Evolutionary conservation across 2,888 invertebrate species (phyloP).

Genomic region (Drosophila putrida): DNA sequence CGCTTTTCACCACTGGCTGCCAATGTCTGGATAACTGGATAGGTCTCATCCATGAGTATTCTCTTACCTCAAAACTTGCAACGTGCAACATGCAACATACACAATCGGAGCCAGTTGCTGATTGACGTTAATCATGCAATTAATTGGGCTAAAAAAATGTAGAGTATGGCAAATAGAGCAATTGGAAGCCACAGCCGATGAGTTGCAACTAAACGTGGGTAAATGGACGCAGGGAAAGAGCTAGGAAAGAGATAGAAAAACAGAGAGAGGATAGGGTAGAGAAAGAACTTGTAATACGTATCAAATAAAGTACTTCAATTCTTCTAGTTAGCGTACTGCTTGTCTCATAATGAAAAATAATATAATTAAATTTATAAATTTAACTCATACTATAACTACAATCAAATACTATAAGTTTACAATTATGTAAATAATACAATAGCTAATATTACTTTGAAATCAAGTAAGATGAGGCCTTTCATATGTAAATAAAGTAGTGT

Average conservation of each 20-base stretch:
- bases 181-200: neutral
- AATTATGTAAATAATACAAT: too few relatives aligned
- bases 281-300: too few relatives aligned
- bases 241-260: neutral
- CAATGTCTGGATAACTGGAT: slow-evolving; percentile 31
- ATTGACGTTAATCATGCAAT: slow-evolving; percentile 77
- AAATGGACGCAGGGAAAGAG: neutral
- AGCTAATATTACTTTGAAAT: too few relatives aligned
- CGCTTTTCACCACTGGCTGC: slow-evolving; percentile 41
- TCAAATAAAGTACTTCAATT: too few relatives aligned
- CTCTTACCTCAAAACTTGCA: slow-evolving; percentile 5
- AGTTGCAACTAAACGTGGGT: slow-evolving; percentile 6
- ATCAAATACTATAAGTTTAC: too few relatives aligned
- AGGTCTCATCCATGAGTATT: slow-evolving; percentile 23
- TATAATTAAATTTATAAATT: too few relatives aligned
- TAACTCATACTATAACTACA: too few relatives aligned
- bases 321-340: too few relatives aligned
- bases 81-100: slow-evolving; percentile 19
- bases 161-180: neutral
- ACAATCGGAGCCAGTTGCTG: slow-evolving; percentile 24
- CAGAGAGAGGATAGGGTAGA: neutral
- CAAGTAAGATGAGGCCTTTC: too few relatives aligned
- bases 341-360: too few relatives aligned
- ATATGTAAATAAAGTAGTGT: too few relatives aligned
- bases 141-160: slow-evolving; percentile 64